Evolutionary conservation across 2,113 vertebrate species (phyloP).

Genomic region (Caranx melampygus): DNA sequence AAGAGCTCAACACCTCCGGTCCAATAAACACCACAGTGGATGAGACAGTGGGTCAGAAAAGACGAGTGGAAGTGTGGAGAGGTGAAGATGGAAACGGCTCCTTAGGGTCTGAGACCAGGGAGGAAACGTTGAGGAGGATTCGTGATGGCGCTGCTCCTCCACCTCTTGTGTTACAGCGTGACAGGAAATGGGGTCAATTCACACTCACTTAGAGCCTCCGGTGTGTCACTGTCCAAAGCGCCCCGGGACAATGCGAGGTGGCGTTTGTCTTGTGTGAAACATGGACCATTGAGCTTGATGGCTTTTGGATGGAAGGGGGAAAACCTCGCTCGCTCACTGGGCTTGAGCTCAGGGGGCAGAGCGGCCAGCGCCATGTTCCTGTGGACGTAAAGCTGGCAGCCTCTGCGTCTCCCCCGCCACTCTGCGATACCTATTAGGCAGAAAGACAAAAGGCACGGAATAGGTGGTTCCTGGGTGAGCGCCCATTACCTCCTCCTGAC

Average conservation of each 20-base stretch:
- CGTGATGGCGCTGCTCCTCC: neutral
- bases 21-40: conserved; percentile 27
- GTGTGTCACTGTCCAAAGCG: conserved; percentile 15
- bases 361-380: conserved; percentile 4
- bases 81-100: conserved; percentile 12
- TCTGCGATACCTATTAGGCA: conserved; percentile 61
- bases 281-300: conserved; percentile 48
- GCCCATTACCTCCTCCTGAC: conserved; percentile 66
- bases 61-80: neutral
- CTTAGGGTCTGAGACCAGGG: conserved; percentile 5
- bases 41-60: conserved; percentile 39
- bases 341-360: conserved; percentile 23
- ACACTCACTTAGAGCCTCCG: conserved; percentile 37
- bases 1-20: neutral
- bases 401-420: conserved; percentile 3
- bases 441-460: conserved; percentile 39
- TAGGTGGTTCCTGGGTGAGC: conserved; percentile 46
- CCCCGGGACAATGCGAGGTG: conserved; percentile 2
- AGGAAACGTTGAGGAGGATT: neutral
- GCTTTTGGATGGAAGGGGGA: conserved; percentile 38
- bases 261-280: conserved; percentile 49
- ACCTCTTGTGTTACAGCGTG: neutral
- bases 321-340: conserved; percentile 9
- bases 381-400: conserved; percentile 6
- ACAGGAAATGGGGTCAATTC: conserved; percentile 36